Evolutionary conservation across 2,113 vertebrate genomes (phyloP), one percentile per base, ranked within the genome.

Genomic region (Dicaeum eximium): DNA sequence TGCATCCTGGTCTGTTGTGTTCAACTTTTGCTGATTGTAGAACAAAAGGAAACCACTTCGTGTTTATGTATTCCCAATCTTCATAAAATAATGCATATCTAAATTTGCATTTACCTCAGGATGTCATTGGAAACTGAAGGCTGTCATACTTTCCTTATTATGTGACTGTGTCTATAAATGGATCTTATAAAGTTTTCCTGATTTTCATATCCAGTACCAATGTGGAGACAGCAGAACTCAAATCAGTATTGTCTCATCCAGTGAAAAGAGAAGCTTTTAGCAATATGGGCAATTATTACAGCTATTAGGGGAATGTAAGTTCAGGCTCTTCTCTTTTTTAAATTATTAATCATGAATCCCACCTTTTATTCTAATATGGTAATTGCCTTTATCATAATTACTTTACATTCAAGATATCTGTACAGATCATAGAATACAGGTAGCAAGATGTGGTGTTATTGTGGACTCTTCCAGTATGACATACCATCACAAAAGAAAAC

Each of bases 291-390:
- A 51, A 56, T 38, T 9, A 45, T 70, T 50, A 9, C 5, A 19
- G 23, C 2, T n/a, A 17, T 13, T 30, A 58, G 6, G 7, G 8
- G 25, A 53, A 50, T 2, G 3, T 42, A 40, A 50, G 35, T 77
- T 80, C 71, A 64, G 15, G 50, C n/a, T 62, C 19, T 58, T 7
- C 6, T n/a, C 2, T 2, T 0, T 24, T 53, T 88, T 42, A 38
- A 38, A 69, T 20, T n/a, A 37, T 65, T 51, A 56, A 88, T 58
- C 23, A 22, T 27, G 0, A 64, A 80, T 33, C 48, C 15, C 10
- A n/a, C 17, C 57, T 48, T 80, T 96, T 86, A 74, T 64, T 96
- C 86, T 96, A 95, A 94, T 69, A 72, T 67, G 30, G 8, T 90
- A 65, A 65, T 21, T 97, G 21, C 31, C 42, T 93, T 74, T 85